phyloP scores from a whole-genome alignment of 2,888 invertebrate species.

The Osedax fenrisi region DNA sequence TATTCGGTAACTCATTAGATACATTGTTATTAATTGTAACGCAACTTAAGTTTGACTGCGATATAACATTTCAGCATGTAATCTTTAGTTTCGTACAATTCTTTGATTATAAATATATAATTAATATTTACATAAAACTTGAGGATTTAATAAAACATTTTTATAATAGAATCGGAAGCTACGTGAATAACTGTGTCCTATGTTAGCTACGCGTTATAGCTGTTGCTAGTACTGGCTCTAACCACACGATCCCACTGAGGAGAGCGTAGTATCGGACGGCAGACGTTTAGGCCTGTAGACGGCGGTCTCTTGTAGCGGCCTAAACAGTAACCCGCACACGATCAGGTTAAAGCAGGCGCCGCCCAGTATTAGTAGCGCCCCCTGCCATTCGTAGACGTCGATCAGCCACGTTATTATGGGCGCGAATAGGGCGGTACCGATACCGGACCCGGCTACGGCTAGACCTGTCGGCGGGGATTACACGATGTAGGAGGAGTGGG shows the following conservation, averaged over 20 bases:
- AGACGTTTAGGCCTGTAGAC: constrained; percentile 63
- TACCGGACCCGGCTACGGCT: constrained; percentile 49
- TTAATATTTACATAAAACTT: no score
- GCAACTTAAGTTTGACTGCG: no score
- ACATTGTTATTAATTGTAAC: no score
- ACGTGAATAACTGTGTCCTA: no score
- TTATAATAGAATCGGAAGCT: no score
- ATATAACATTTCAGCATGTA: no score
- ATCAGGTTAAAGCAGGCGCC: constrained; percentile 45
- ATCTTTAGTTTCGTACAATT: no score
- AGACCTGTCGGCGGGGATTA: constrained; percentile 33
- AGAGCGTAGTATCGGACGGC: constrained; percentile 77
- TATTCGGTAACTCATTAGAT: no score
- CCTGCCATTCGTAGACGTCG: constrained; percentile 46
- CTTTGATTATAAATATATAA: no score
- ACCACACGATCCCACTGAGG: not conserved
- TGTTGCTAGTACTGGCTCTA: not conserved
- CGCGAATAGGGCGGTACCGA: constrained; percentile 48
- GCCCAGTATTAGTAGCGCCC: constrained; percentile 45
- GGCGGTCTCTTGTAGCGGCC: constrained; percentile 39
- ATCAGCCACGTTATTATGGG: constrained; percentile 45
- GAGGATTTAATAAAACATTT: no score
- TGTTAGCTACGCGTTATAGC: no score
- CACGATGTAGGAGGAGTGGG: no score
- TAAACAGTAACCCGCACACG: constrained; percentile 45